Evolutionary conservation across 2,113 vertebrate species (phyloP).

Genomic region (Zootoca vivipara): DNA sequence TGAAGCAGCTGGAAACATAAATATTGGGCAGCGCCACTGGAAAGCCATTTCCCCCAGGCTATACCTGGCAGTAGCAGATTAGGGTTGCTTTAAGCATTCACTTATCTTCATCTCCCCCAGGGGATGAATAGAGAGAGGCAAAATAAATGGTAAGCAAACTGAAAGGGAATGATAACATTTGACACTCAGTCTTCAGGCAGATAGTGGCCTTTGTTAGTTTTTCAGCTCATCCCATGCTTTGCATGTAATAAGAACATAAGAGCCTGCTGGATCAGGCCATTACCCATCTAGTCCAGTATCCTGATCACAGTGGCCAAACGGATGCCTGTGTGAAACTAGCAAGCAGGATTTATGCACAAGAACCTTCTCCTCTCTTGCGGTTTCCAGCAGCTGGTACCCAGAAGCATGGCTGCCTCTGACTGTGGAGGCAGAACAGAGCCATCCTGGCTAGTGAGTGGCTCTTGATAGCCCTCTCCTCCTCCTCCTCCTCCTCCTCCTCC

Average conservation of each 20-base stretch:
- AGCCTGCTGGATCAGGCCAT: too few relatives aligned
- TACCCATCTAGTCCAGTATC: too few relatives aligned
- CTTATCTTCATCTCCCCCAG: conserved; percentile 16
- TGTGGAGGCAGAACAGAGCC: too few relatives aligned
- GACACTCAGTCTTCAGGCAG: background rate
- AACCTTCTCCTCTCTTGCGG: too few relatives aligned
- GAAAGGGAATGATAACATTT: conserved; percentile 41
- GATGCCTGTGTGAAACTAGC: too few relatives aligned
- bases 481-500: too few relatives aligned
- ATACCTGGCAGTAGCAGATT: conserved; percentile 29
- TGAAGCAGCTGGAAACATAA: background rate
- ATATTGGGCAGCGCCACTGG: conserved; percentile 1
- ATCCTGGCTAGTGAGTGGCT: too few relatives aligned
- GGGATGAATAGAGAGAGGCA: conserved; percentile 33
- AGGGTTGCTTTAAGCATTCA: conserved; percentile 37
- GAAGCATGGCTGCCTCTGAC: too few relatives aligned
- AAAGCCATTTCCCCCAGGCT: conserved; percentile 20
- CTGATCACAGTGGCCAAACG: too few relatives aligned
- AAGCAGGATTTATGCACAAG: too few relatives aligned
- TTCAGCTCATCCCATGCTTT: background rate
- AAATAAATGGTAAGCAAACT: conserved; percentile 38
- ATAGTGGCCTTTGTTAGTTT: background rate
- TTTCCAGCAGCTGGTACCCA: too few relatives aligned
- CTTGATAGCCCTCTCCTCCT: too few relatives aligned
- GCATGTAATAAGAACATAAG: background rate